These are phyloP conservation scores for Schrankia costaestrigalis DNA, from an alignment of 2,888 invertebrate genomes.

Conservation along the genomic window DNA sequence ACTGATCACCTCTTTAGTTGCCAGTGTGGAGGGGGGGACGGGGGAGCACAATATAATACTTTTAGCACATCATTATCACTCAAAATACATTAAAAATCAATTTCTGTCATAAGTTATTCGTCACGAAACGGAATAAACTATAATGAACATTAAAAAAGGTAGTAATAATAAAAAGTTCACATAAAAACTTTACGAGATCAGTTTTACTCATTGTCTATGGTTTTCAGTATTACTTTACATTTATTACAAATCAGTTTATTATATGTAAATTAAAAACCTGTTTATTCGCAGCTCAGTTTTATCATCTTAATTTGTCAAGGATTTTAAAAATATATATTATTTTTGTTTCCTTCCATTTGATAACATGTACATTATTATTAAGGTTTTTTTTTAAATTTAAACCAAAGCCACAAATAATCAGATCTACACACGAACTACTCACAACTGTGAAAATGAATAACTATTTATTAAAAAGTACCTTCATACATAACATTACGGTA, in stretches of 20 bases:
- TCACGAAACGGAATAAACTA: too few species aligned
- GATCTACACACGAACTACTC: constrained; percentile 15
- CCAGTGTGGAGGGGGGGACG: too few species aligned
- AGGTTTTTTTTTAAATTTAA: too few species aligned
- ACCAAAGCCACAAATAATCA: constrained; percentile 23
- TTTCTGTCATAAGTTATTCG: too few species aligned
- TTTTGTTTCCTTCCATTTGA: too few species aligned
- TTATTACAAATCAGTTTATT: constrained; percentile 24
- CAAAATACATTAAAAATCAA: too few species aligned
- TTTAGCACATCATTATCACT: too few species aligned
- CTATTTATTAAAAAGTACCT: constrained; percentile 22
- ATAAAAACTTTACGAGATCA: constrained; percentile 30
- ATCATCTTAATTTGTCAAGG: constrained; percentile 4
- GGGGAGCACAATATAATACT: too few species aligned
- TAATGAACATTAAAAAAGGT: constrained; percentile 14
- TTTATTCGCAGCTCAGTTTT: constrained; percentile 21
- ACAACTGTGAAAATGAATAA: constrained; percentile 21
- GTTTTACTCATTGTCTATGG: constrained; percentile 13
- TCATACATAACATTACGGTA: constrained; percentile 23
- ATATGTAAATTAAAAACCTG: constrained; percentile 14
- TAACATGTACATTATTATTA: too few species aligned
- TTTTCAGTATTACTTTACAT: constrained; percentile 34
- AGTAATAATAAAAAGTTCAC: constrained; percentile 13
- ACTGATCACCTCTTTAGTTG: constrained; percentile 26
- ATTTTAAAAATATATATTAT: constrained; percentile 6